phyloP scores from a whole-genome alignment of 2,888 invertebrate genomes.

The Polietes domitor region DNA sequence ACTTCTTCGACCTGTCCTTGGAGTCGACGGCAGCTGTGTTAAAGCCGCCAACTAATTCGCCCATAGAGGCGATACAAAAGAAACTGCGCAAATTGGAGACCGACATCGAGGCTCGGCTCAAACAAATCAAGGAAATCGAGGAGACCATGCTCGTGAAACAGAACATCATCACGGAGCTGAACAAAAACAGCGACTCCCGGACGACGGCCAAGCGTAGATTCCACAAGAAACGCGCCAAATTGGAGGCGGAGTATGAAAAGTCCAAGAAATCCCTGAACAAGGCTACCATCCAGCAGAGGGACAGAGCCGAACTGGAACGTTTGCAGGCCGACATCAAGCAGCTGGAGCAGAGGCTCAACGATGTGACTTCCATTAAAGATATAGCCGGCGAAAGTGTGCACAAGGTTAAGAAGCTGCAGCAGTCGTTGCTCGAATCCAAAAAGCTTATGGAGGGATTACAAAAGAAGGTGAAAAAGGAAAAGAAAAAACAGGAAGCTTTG shows the following conservation, averaged over 20 bases:
- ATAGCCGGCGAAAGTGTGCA: conserved; percentile 84
- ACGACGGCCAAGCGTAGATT: conserved; percentile 83
- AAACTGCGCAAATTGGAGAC: conserved; percentile 78
- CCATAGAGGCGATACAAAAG: conserved; percentile 77
- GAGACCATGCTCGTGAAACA: conserved; percentile 87
- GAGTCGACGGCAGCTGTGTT: conserved; percentile 72
- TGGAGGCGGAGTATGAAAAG: conserved; percentile 84
- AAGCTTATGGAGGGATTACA: conserved; percentile 89
- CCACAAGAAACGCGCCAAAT: conserved; percentile 84
- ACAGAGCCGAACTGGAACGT: conserved; percentile 80
- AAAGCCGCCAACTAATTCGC: conserved; percentile 73
- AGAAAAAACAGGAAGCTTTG: conserved; percentile 86
- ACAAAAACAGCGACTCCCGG: conserved; percentile 83
- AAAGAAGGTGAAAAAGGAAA: conserved; percentile 88
- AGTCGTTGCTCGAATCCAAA: conserved; percentile 87
- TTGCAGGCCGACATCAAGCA: conserved; percentile 81
- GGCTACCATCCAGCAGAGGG: conserved; percentile 81
- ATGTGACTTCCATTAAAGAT: conserved; percentile 82
- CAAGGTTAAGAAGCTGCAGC: conserved; percentile 87
- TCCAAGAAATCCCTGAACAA: conserved; percentile 83
- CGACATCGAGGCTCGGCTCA: conserved; percentile 86
- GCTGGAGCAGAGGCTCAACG: conserved; percentile 82
- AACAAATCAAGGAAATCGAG: conserved; percentile 87
- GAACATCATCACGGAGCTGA: conserved; percentile 87
- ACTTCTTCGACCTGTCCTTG: conserved; percentile 76